Evolutionary conservation across 2,888 invertebrate species (phyloP).

Genomic region (Epinotia demarniana): DNA sequence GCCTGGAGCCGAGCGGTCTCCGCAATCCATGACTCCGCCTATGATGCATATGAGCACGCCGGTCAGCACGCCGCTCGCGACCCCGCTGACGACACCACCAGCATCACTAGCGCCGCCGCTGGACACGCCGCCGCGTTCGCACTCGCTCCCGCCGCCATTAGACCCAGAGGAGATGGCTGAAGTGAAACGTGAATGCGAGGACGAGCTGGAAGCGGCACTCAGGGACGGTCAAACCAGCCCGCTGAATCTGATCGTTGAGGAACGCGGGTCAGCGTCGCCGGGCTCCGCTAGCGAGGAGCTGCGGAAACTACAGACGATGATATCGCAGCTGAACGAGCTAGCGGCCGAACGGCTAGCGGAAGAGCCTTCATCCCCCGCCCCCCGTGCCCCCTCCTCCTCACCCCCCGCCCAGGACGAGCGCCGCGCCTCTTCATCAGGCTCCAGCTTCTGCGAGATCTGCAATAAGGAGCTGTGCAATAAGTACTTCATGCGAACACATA

Average conservation of each 20-base stretch:
- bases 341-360: slow-evolving; percentile 84
- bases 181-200: slow-evolving; percentile 83
- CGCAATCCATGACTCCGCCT: slow-evolving; percentile 72
- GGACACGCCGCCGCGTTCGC: slow-evolving; percentile 83
- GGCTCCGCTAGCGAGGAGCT: slow-evolving; percentile 92
- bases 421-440: slow-evolving; percentile 86
- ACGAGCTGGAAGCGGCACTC: slow-evolving; percentile 74
- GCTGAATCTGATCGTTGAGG: slow-evolving; percentile 90
- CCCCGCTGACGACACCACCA: slow-evolving; percentile 91
- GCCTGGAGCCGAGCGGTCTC: slow-evolving; percentile 80
- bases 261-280: slow-evolving; percentile 83
- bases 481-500: slow-evolving; percentile 99
- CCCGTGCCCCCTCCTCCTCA: slow-evolving; percentile 70
- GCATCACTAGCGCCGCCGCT: slow-evolving; percentile 91
- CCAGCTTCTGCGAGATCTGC: slow-evolving; percentile 98
- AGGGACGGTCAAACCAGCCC: slow-evolving; percentile 89
- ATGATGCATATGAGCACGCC: slow-evolving; percentile 55
- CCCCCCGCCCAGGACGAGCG: slow-evolving; percentile 77
- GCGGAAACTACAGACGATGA: slow-evolving; percentile 95
- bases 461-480: slow-evolving; percentile 99
- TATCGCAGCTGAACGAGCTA: slow-evolving; percentile 93
- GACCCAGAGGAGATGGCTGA: slow-evolving; percentile 71
- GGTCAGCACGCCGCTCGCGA: slow-evolving; percentile 62
- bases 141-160: slow-evolving; percentile 68
- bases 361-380: slow-evolving; percentile 64